Evolutionary conservation across 1,140 invertebrate genomes (phyloP).

Genomic region (Ruditapes philippinarum): DNA sequence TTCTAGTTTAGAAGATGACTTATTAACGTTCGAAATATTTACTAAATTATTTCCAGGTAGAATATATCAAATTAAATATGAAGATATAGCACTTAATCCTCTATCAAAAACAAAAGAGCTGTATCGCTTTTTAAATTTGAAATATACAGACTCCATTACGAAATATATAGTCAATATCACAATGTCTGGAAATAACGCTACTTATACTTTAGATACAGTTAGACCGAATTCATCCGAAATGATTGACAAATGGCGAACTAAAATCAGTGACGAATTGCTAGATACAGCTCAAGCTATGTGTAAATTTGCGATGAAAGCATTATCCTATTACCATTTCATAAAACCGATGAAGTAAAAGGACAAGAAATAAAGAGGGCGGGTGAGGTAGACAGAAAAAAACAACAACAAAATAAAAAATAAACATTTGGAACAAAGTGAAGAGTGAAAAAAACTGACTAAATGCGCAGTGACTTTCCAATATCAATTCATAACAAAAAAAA

Average conservation of each 20-base stretch:
- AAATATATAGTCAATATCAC: slow-evolving; percentile 30
- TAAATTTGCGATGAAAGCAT: slow-evolving; percentile 11
- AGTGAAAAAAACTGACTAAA: too few species aligned
- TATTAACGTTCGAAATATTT: background rate
- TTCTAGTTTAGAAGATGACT: slow-evolving; percentile 41
- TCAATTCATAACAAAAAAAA: too few species aligned
- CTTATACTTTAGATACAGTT: background rate
- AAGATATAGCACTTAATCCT: slow-evolving; percentile 26
- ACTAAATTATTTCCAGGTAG: background rate
- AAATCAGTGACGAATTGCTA: background rate
- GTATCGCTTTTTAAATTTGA: slow-evolving; percentile 19
- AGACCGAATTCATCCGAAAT: background rate
- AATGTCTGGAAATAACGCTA: slow-evolving; percentile 7
- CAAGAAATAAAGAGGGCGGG: too few species aligned
- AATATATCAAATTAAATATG: slow-evolving; percentile 11
- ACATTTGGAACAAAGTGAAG: too few species aligned
- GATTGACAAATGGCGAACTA: slow-evolving; percentile 29
- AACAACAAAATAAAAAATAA: too few species aligned
- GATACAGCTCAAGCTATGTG: slow-evolving; percentile 18
- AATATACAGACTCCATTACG: background rate
- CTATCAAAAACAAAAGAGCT: slow-evolving; percentile 2
- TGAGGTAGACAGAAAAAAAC: too few species aligned
- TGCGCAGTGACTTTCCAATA: too few species aligned
- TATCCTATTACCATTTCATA: slow-evolving; percentile 33
- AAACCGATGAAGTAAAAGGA: too few species aligned